These are phyloP conservation scores for Cryptotis parvus DNA, from an alignment of 2,113 vertebrate species.

Conservation along the genomic window DNA sequence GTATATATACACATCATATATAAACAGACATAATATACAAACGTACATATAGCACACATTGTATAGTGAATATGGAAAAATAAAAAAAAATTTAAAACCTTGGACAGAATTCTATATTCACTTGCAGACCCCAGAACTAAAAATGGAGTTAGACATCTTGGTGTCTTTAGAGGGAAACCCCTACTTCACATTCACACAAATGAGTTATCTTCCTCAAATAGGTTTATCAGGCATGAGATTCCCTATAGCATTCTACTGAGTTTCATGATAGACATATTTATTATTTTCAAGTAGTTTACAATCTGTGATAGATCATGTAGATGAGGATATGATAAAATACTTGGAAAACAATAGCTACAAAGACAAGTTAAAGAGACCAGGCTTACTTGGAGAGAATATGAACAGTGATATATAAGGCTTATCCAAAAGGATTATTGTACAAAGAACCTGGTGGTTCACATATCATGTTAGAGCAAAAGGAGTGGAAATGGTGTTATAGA, in stretches of 20 bases:
- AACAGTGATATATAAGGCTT: slow-evolving; percentile 67
- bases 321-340: slow-evolving; percentile 52
- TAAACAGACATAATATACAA: neutral
- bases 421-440: slow-evolving; percentile 37
- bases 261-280: slow-evolving; percentile 53
- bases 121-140: neutral
- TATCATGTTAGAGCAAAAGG: slow-evolving; percentile 57
- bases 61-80: neutral
- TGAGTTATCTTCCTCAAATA: neutral
- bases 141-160: neutral
- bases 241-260: neutral
- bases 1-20: neutral
- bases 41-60: neutral
- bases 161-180: neutral
- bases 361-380: slow-evolving; percentile 58
- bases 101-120: neutral
- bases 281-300: slow-evolving; percentile 59
- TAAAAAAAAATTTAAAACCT: neutral
- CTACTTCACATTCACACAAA: neutral
- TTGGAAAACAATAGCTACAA: slow-evolving; percentile 60
- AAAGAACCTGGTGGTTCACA: slow-evolving; percentile 60
- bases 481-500: neutral
- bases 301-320: slow-evolving; percentile 39
- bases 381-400: slow-evolving; percentile 50
- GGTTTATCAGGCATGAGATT: slow-evolving; percentile 42